Percentiles rank a stretch among this genome's conserved stretches.
Conservation (phyloP, 2,113 vertebrate species). For the Oplegnathus fasciatus region DNA sequence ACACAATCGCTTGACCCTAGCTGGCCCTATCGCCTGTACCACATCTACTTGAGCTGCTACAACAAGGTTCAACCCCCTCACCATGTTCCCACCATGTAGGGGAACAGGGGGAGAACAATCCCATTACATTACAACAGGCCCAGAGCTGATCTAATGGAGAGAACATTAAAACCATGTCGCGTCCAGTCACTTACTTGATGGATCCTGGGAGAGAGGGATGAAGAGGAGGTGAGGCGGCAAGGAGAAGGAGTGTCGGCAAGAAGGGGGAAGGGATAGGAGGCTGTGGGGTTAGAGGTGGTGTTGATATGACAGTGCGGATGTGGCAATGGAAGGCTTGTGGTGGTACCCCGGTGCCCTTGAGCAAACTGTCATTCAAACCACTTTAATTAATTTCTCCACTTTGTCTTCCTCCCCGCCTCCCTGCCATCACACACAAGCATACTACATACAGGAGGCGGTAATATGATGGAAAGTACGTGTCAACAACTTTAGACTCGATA, state of each 20-base stretch:
- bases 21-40: constrained; percentile 55
- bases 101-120: constrained; percentile 79
- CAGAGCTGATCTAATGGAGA: constrained; percentile 78
- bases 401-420: constrained; percentile 51
- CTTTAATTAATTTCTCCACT: constrained; percentile 83
- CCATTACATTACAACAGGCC: constrained; percentile 79
- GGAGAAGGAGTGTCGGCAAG: constrained; percentile 27
- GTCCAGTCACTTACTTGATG: constrained; percentile 79
- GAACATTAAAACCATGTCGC: constrained; percentile 83
- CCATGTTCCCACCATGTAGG: constrained; percentile 66
- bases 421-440: constrained; percentile 57
- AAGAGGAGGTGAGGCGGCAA: constrained; percentile 29
- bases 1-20: constrained; percentile 79
- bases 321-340: constrained; percentile 50
- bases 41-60: constrained; percentile 67
- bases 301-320: constrained; percentile 66
- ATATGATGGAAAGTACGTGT: constrained; percentile 53
- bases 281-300: constrained; percentile 49
- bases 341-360: constrained; percentile 81
- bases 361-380: constrained; percentile 85
- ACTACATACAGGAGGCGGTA: constrained; percentile 48
- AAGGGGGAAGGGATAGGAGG: constrained; percentile 42
- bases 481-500: constrained; percentile 61
- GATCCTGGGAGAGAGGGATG: constrained; percentile 65
- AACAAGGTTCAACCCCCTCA: constrained; percentile 59